Percentiles rank a stretch among this genome's conserved stretches.
Conservation (phyloP, 2,888 invertebrate species). For the Agrotis clavis region DNA sequence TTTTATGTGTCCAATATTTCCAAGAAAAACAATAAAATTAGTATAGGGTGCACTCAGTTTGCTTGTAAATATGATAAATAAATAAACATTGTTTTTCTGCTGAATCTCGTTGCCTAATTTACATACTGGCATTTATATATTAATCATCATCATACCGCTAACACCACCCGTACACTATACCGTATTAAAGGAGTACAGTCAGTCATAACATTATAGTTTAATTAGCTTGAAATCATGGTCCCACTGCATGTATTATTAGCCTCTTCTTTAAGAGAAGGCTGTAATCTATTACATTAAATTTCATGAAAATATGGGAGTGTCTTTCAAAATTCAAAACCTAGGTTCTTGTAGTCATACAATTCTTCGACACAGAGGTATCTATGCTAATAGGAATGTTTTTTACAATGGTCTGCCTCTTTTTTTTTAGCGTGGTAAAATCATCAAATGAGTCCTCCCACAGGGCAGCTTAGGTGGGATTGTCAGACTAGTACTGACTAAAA, state of each 20-base stretch:
- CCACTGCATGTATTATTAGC: no score
- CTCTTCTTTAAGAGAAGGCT: no score
- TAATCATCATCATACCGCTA: neutral
- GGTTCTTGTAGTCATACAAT: neutral
- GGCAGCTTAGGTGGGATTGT: no score
- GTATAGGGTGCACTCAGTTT: neutral
- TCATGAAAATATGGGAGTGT: neutral
- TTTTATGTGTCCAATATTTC: neutral
- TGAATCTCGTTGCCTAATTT: conserved; percentile 20
- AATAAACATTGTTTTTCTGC: conserved; percentile 5
- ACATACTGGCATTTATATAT: conserved; percentile 8
- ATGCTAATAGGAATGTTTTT: no score
- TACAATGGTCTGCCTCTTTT: no score
- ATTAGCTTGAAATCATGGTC: no score
- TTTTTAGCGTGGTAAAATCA: no score
- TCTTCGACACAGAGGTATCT: neutral
- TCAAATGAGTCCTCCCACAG: no score
- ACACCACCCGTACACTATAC: neutral
- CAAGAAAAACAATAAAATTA: neutral
- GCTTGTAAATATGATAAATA: neutral
- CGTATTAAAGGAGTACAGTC: no score
- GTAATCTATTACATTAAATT: no score
- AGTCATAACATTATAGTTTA: no score
- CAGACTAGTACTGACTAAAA: no score
- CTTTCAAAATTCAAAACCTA: neutral